These are phyloP conservation scores for Laspeyria flexula DNA, from an alignment of 2,888 invertebrate genomes.

Conservation along the genomic window DNA sequence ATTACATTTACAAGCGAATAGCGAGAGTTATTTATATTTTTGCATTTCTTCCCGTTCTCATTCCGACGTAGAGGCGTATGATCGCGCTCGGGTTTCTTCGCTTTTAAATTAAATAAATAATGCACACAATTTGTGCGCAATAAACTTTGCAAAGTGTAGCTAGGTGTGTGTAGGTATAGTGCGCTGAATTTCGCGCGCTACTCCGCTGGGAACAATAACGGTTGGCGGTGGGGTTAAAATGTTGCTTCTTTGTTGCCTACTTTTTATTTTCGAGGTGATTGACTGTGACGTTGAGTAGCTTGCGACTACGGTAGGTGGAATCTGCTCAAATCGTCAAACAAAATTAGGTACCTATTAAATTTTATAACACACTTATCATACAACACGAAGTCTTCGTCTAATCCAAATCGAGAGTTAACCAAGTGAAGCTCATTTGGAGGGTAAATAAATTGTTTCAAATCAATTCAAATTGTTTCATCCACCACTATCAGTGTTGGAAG, in stretches of 20 bases:
- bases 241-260: slow-evolving; percentile 30
- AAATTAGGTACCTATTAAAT: too few relatives aligned
- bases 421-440: too few relatives aligned
- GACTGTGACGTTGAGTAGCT: neutral
- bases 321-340: too few relatives aligned
- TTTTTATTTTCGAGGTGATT: neutral
- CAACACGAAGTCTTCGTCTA: too few relatives aligned
- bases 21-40: slow-evolving; percentile 45
- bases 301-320: too few relatives aligned
- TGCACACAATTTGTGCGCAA: slow-evolving; percentile 84
- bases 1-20: slow-evolving; percentile 25
- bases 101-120: slow-evolving; percentile 86
- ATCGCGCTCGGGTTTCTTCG: slow-evolving; percentile 79
- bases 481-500: too few relatives aligned
- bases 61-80: slow-evolving; percentile 59
- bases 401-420: too few relatives aligned
- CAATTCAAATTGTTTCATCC: too few relatives aligned
- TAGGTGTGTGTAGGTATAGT: slow-evolving; percentile 64
- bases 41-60: slow-evolving; percentile 43
- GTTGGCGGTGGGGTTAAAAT: slow-evolving; percentile 62
- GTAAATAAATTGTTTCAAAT: too few relatives aligned
- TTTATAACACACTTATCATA: too few relatives aligned
- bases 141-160: slow-evolving; percentile 76
- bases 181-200: slow-evolving; percentile 73
- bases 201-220: slow-evolving; percentile 79